Base-by-base conservation (phyloP, 2,797 vertebrate genomes). In the Argentina silus region DNA sequence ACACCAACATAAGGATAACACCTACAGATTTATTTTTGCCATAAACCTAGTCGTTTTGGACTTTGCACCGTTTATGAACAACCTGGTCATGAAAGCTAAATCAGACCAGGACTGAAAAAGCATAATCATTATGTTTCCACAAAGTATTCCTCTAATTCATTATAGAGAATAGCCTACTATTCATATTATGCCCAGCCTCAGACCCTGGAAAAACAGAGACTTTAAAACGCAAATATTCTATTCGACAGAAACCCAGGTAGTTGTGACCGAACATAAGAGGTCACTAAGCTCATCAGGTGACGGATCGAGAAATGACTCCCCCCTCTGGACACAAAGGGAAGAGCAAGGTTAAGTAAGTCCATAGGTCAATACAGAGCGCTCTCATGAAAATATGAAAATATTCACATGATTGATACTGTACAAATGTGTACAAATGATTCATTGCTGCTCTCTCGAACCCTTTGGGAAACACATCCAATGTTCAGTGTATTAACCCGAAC, bases 321-420 rank as follows among this genome's bases (percentile, higher is more conserved):
- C 88, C 92, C 65, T 80, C 91, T 91, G 94, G 93, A 80, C 90
- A 85, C 64, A 66, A 78, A 59, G 78, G 87, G 88, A 71, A 94
- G 80, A 88, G 88, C 93, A 94, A 94, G 93, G 93, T 94, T 93
- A 94, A 93, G 84, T 90, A 86, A 94, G 92, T 94, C 88, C 92
- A 93, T 88, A 84, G 86, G 90, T 90, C 90, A 91, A 84, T 80
- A 36, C 27, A 88, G 70, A 77, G 85, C 75, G 70, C 53, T 79
- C 79, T 78, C 51, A 64, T 78, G 66, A 75, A 77, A 85, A 79
- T 72, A 53, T 3, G 70, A 85, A 85, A 83, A 86, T 87, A 70
- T 43, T 45, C 23, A 19, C 17, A 70, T 70, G 2, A 90, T 70
- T 80, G 79, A 86, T 74, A 85, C 67, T 86, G 78, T 85, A 72